Base-by-base conservation (phyloP, 2,797 vertebrate genomes). In the Macropodus opercularis region DNA sequence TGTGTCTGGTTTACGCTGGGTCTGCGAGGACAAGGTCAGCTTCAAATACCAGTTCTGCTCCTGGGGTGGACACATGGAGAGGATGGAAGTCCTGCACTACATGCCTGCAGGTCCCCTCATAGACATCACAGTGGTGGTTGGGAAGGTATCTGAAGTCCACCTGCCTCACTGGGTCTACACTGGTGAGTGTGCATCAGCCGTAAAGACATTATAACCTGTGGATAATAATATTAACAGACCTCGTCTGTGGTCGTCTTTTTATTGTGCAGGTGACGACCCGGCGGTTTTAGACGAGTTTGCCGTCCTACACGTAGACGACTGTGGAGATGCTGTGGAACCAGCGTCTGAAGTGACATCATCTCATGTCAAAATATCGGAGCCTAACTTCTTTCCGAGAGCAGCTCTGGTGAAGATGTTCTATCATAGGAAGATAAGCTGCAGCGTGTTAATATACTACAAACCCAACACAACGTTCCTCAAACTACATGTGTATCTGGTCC, bases 151-250 rank as follows among this genome's bases (percentile, higher is more conserved):
- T 10, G 55, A 69, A 32, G 60, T 56, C 0, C 2, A 69, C 17
- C 60, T 77, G 46, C 56, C 47, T 5, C 75, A 78, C 59, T 77
- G 63, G 63, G 39, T 77, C 50, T 64, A 60, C 51, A 64, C 7
- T 10, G 39, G 73, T 63, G 22, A 18, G 55, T n/a, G 6, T 27
- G 8, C n/a, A n/a, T n/a, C n/a, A n/a, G n/a, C n/a, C n/a, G n/a
- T n/a, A n/a, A n/a, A n/a, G n/a, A n/a, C n/a, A n/a, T n/a, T n/a
- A n/a, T n/a, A n/a, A n/a, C n/a, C n/a, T n/a, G n/a, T n/a, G n/a
- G n/a, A n/a, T n/a, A n/a, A n/a, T n/a, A n/a, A n/a, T n/a, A n/a
- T n/a, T n/a, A n/a, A n/a, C n/a, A n/a, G n/a, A n/a, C n/a, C n/a
- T n/a, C n/a, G n/a, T n/a, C n/a, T n/a, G n/a, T n/a, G n/a, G n/a